Evolutionary conservation across 2,113 vertebrate genomes (phyloP).

Genomic region (Australoheros scitulus): DNA sequence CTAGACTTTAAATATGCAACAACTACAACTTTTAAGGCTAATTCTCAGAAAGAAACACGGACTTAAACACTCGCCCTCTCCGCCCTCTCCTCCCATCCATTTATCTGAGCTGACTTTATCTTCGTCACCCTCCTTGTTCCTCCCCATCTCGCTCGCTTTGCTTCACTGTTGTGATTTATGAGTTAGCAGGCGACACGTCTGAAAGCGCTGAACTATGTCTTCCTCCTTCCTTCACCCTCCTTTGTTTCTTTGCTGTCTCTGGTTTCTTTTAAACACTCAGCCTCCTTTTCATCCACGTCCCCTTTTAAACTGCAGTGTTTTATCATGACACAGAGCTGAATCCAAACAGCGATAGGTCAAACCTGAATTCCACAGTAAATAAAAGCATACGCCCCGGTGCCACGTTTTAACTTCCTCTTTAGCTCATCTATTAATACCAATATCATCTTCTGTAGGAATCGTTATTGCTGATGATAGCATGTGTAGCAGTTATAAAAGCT

Average conservation of each 20-base stretch:
- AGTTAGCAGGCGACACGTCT: conserved; percentile 22
- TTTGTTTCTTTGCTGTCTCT: background rate
- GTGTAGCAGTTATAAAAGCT: background rate
- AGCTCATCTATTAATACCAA: background rate
- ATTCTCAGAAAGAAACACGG: background rate
- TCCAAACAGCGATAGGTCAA: background rate
- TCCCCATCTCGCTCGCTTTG: background rate
- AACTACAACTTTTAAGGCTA: background rate
- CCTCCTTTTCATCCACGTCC: background rate
- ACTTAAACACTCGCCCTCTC: background rate
- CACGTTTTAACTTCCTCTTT: rapidly evolving
- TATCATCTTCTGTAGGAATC: background rate
- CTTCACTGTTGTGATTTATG: conserved; percentile 37
- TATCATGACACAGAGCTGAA: background rate
- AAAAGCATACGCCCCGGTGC: background rate
- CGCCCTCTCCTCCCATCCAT: background rate
- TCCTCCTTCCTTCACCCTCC: conserved; percentile 33
- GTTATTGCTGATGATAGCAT: rapidly evolving
- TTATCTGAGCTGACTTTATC: conserved; percentile 24
- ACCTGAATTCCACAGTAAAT: background rate
- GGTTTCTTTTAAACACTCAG: background rate
- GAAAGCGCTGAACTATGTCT: conserved; percentile 37
- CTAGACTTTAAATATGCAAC: background rate
- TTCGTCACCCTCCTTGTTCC: conserved; percentile 2
- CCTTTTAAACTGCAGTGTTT: background rate